Evolutionary conservation across 1,140 invertebrate species (phyloP), one percentile per base, ranked within the genome.

Genomic region (Trichomalopsis sarcophagae): DNA sequence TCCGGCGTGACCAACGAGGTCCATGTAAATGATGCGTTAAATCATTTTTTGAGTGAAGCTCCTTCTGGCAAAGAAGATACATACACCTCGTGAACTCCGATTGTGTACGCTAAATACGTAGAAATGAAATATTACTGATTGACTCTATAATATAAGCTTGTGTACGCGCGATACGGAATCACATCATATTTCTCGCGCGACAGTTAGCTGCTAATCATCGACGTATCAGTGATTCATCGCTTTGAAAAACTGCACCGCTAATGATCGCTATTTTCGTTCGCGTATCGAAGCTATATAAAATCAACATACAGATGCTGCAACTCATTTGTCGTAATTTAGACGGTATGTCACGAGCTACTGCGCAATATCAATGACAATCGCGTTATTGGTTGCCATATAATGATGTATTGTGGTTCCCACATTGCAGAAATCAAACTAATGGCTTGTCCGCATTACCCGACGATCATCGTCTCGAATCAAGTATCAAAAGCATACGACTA

Each of bases 391-490:
- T n/a, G 55, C 14, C 21, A 62, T 55, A 17, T 62, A n/a, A 62
- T n/a, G 55, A 21, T 21, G 17, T 62, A 62, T 62, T 62, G 55
- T 62, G 55, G 55, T 62, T 82, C 30, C 44, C 55, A 55, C 69
- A 40, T 74, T 50, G 9, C 21, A 23, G 27, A 73, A 81, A 81
- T 81, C 68, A 33, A 55, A 81, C 80, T 74, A 71, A 74, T 74
- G 62, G 50, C 36, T 76, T 76, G 50, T 44, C 81, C 23, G 74
- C 33, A 40, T 30, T n/a, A 75, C 50, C 1, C 66, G 47, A 76
- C 75, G 2, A 76, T 75, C 47, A 23, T 82, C 33, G 14, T 73
- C 33, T 33, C 23, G 69, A 73, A 73, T 73, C 33, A 73, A 73
- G 33, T 73, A 73, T 30, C 69, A 73, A 73, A 36, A 33, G 69